Base-by-base conservation (phyloP, 2,797 vertebrate genomes). In the Coregonus ussuriensis region DNA sequence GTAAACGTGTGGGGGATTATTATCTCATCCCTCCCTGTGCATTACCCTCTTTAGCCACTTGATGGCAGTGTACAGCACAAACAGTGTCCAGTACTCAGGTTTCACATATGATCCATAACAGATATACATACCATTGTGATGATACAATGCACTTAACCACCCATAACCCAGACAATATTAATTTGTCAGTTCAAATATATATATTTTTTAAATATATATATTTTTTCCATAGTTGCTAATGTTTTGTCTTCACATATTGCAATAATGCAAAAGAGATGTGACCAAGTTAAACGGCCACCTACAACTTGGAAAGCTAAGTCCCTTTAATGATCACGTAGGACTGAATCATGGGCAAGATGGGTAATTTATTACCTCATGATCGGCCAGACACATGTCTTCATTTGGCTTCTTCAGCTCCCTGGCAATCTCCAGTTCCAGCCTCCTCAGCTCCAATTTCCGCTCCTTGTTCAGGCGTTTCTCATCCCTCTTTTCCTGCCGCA, bases 351-450 rank as follows among this genome's bases (percentile, higher is more conserved):
- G n/a, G 18, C n/a, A 4, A 9, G 31, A 75, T 69, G 59, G 37
- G 21, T 37, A 37, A 41, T 33, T 80, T 25, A 73, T 85, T 95
- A 99, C 98, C 96, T 99, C 98, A 87, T 99, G 98, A 92, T 99
- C 98, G 77, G 97, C 96, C 89, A 99, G 95, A 91, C 98, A 99
- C 98, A 99, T 99, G 88, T 99, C 98, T 95, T 99, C 98, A 70
- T 97, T 99, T 83, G 98, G 98, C 88, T 98, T 99, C 95, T 97
- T 99, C 77, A 99, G 94, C 85, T 99, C 98, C 81, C 97, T 96
- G 51, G 97, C 97, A 91, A 99, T 97, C 93, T 99, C 97, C 89
- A 99, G 91, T 89, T 99, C 98, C 88, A 98, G 83, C 87, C 97
- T 93, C 76, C 98, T 93, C 84, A 99, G 97, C 89, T 99, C 97